Evolutionary conservation across 2,113 vertebrate genomes (phyloP), one percentile per base, ranked within the genome.

Genomic region (Melospiza melodia): DNA sequence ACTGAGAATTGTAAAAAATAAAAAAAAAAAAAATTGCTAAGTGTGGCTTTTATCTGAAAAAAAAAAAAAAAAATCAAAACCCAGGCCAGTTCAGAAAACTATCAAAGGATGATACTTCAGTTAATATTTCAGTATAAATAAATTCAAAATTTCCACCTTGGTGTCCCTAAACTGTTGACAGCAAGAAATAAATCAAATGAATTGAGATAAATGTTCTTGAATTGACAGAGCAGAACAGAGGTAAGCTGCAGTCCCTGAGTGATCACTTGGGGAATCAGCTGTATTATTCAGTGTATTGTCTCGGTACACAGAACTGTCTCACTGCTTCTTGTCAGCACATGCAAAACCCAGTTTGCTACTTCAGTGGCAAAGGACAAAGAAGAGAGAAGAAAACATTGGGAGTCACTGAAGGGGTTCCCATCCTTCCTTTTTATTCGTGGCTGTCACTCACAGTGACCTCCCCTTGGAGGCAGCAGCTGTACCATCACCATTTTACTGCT

Each of bases 261-360:
- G 44, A 81, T 74, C 39, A 27, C 59, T 59, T 71, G 58, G 87
- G 73, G 84, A 86, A 76, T 71, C 35, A 59, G 3, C 66, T 49
- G 25, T 71, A 63, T 80, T 71, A 63, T 80, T 69, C 43, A 31
- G 0, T 84, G 71, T 82, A 87, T 93, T 3, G 1, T 95, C 90
- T 76, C 28, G 51, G 85, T 90, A 80, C 2, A 1, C 68, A 88
- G 44, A 74, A 84, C 59, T 74, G 93, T 81, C 76, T 86, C 83
- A 58, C 67, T 92, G 94, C 94, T 92, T 74, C 83, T 84, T 89
- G 72, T 92, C 75, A 80, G 82, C 44, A 9, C 62, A 21, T 27
- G 43, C 33, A 92, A 88, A 91, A 62, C 31, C 20, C 39, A 58
- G 7, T 71, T 71, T 51, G 68, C 41, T 80, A 43, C 37, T 94